A percentile compares a stretch with the other conserved stretches of the same genome.
Evolutionary conservation across 2,797 vertebrate species (phyloP).

Genomic region (Tarsius wallacei): DNA sequence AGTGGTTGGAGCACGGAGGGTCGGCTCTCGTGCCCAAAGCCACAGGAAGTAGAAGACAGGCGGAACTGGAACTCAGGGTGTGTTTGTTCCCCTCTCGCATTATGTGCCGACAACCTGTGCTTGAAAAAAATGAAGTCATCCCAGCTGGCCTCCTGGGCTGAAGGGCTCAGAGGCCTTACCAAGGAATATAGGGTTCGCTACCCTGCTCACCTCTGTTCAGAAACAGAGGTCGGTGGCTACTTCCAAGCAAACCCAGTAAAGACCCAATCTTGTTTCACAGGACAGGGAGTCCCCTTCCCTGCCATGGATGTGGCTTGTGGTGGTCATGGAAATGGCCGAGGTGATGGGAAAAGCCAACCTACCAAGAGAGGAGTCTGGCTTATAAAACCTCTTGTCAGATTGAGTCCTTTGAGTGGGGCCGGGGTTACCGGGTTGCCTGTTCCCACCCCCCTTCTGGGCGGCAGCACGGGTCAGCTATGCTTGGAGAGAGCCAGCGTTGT

Average conservation of each 20-base stretch:
- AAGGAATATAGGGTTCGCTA: neutral
- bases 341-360: neutral
- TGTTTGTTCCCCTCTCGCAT: rapidly evolving
- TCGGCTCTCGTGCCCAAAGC: neutral
- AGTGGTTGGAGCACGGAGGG: neutral
- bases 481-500: rapidly evolving
- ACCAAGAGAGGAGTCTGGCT: too few species aligned
- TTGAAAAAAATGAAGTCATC: rapidly evolving
- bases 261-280: neutral
- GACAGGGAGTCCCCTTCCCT: neutral
- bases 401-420: neutral
- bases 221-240: neutral
- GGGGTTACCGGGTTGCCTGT: rapidly evolving
- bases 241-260: neutral
- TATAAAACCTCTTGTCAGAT: neutral
- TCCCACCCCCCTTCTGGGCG: rapidly evolving
- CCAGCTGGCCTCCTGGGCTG: neutral
- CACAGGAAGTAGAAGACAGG: neutral
- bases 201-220: neutral
- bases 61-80: neutral
- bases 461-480: rapidly evolving
- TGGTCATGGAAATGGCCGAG: neutral
- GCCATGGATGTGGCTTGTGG: neutral
- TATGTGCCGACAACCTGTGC: neutral
- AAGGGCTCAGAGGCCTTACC: neutral